Evolutionary conservation across 2,888 invertebrate species (phyloP).

Genomic region (Linyphia triangularis): DNA sequence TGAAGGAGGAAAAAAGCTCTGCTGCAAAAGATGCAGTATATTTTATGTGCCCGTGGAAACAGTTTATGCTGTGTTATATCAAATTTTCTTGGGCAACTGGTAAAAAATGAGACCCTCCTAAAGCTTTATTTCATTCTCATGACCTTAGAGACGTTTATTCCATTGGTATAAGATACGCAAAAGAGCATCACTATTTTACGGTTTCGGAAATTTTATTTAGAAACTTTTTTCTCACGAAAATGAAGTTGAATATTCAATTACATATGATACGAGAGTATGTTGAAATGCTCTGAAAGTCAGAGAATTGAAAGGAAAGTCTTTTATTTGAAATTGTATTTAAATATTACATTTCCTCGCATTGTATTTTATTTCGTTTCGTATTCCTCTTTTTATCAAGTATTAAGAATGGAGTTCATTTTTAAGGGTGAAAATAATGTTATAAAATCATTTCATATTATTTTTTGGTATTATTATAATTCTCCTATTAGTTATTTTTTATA

Average conservation of each 20-base stretch:
- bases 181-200: not conserved
- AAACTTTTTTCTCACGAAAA: not conserved
- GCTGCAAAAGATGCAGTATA: not conserved
- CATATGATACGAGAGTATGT: slow-evolving; percentile 1
- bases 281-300: not conserved
- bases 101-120: slow-evolving; percentile 33
- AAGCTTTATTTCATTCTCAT: not conserved
- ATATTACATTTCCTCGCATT: not conserved
- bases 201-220: slow-evolving; percentile 12
- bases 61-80: slow-evolving; percentile 16
- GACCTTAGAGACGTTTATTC: not conserved
- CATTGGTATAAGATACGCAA: slow-evolving; percentile 1
- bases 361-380: not conserved
- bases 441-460: too few relatives aligned
- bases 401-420: too few relatives aligned
- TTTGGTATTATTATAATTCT: too few relatives aligned
- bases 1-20: not conserved
- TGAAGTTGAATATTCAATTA: slow-evolving; percentile 40
- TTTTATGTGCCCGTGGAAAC: slow-evolving; percentile 20
- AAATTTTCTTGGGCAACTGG: slow-evolving; percentile 21
- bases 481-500: too few relatives aligned
- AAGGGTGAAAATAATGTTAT: too few relatives aligned
- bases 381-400: not conserved
- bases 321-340: not conserved
- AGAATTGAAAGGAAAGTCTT: not conserved